Base-by-base conservation (phyloP, 2,888 invertebrate genomes). In the Acrobasis suavella region DNA sequence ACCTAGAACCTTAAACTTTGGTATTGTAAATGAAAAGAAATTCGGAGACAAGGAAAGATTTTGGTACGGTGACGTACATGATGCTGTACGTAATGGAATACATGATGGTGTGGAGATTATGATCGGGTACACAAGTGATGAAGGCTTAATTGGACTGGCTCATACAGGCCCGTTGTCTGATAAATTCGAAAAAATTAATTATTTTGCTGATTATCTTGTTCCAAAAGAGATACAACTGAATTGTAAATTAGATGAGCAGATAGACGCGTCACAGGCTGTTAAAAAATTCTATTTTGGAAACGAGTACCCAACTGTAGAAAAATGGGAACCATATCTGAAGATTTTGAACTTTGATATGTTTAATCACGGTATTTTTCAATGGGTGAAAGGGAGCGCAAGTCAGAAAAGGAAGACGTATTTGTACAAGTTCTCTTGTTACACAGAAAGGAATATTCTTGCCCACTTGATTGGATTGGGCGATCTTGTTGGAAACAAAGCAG, bases 111-210 rank as follows among this genome's bases (percentile, higher is more conserved):
- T 94, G 0, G 95, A 96, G 0, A 93, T 95, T 80, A 94, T 96
- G 78, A 86, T 94, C 32, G 96, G 96, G 1, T 80, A 95, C 5
- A 96, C 94, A 37, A 92, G 93, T 1, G 93, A 95, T 58, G 96
- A 96, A 83, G 96, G 96, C 32, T 22, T 71, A 9, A 39, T 60
- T 2, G 17, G 17, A 16, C 9, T 56, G 22, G 12, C 42, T 14
- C 56, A 56, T 6, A 14, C 22, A 1, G 7, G 14, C 14, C 56
- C 42, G 14, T 42, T 56, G 9, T 22, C 42, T 22, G 66, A 70
- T 14, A 50, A 77, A 0, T 51, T 79, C 15, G 60, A 69, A 1
- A 69, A 76, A 61, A 78, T 80, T 0, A 83, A 82, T 58, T 68
- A 65, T 17, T 78, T 72, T 61, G 66, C 69, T 9, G 85, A 87